Conservation (phyloP, 2,888 invertebrate species). For the Perdita meconis region DNA sequence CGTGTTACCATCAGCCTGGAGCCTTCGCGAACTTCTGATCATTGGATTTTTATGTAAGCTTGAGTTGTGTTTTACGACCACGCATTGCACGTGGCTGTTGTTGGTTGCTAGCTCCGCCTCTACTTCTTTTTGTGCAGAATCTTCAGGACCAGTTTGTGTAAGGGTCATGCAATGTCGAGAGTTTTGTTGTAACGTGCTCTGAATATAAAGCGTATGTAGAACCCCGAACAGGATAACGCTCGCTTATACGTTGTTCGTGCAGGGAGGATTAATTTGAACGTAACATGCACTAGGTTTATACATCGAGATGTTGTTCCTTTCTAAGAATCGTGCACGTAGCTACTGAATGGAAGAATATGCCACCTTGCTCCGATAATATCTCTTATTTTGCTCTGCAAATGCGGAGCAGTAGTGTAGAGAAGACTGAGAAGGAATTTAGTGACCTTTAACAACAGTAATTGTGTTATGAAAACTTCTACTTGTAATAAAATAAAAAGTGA, state of each 20-base stretch:
- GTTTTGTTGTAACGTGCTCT: background rate
- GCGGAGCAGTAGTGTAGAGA: no score
- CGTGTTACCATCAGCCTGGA: slow-evolving; percentile 32
- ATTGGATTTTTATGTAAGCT: slow-evolving; percentile 34
- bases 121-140: background rate
- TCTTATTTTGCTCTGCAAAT: no score
- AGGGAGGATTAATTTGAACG: slow-evolving; percentile 9
- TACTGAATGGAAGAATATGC: no score
- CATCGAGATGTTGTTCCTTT: slow-evolving; percentile 3
- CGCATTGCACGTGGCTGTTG: background rate
- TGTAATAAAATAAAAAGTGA: no score
- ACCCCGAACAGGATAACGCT: background rate
- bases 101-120: background rate
- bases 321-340: background rate
- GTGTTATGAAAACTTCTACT: background rate
- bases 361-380: no score
- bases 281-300: slow-evolving; percentile 3
- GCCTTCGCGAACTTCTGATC: slow-evolving; percentile 47
- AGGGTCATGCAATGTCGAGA: background rate
- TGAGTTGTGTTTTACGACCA: background rate
- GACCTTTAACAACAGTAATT: no score
- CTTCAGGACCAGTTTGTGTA: background rate
- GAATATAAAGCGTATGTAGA: background rate
- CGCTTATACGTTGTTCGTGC: background rate
- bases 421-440: no score